phyloP scores from a whole-genome alignment of 2,797 vertebrate genomes.

The Simalia tracyae region DNA sequence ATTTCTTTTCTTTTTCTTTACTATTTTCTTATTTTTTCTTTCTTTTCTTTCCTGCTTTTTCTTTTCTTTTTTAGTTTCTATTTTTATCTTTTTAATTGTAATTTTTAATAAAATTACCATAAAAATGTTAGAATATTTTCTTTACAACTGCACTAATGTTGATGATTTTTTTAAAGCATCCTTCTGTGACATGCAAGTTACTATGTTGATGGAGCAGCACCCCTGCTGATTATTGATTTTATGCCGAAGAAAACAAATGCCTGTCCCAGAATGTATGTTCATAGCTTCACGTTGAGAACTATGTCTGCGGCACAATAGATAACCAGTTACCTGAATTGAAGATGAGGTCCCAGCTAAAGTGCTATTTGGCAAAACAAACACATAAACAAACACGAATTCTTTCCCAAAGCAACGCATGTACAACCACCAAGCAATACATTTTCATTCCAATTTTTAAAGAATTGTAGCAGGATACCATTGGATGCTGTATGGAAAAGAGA shows the following conservation, averaged over 20 bases:
- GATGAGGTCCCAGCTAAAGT: constrained; percentile 3
- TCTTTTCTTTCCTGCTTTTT: background rate
- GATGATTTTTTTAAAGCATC: background rate
- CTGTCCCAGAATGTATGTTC: background rate
- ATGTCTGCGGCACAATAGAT: background rate
- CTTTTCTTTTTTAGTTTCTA: background rate
- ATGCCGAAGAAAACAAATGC: background rate
- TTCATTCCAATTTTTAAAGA: background rate
- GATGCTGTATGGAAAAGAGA: constrained; percentile 3
- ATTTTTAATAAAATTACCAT: background rate
- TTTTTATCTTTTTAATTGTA: background rate
- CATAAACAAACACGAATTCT: background rate
- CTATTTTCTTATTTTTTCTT: background rate
- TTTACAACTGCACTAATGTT: background rate
- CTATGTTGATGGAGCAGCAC: background rate
- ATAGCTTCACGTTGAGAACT: background rate
- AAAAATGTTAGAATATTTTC: background rate
- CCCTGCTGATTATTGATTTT: background rate
- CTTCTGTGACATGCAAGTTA: background rate
- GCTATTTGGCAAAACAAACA: background rate
- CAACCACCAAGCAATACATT: background rate
- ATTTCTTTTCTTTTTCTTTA: background rate
- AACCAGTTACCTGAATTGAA: constrained; percentile 8
- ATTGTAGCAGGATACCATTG: background rate
- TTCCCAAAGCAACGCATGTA: background rate